phyloP scores from a whole-genome alignment of 1,140 invertebrate species.

The Tribolium madens region DNA sequence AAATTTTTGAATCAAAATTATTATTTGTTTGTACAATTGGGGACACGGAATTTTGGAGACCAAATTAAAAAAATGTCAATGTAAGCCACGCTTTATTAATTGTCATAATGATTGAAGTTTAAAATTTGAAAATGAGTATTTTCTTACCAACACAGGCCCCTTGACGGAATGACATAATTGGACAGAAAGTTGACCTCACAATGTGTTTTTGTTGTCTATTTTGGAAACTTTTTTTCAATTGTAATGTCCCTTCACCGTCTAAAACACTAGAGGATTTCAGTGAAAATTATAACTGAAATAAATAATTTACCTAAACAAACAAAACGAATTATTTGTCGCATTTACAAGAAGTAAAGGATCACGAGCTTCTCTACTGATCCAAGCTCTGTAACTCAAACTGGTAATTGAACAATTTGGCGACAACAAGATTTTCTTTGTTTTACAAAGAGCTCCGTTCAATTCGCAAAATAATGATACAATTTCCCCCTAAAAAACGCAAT shows the following conservation, averaged over 20 bases:
- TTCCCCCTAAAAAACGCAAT: slow-evolving; percentile 69
- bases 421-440: slow-evolving; percentile 75
- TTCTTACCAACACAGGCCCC: slow-evolving; percentile 82
- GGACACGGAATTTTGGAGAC: too few relatives aligned
- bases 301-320: slow-evolving; percentile 66
- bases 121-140: too few relatives aligned
- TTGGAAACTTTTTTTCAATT: slow-evolving; percentile 75
- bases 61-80: too few relatives aligned
- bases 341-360: slow-evolving; percentile 85
- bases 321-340: slow-evolving; percentile 80
- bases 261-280: slow-evolving; percentile 68
- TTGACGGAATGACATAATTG: slow-evolving; percentile 84
- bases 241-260: slow-evolving; percentile 75
- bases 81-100: too few relatives aligned
- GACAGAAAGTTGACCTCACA: slow-evolving; percentile 86
- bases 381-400: slow-evolving; percentile 83
- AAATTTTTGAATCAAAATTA: too few relatives aligned
- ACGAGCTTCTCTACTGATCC: slow-evolving; percentile 81
- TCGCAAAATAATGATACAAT: slow-evolving; percentile 81
- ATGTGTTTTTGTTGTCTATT: slow-evolving; percentile 73
- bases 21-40: too few relatives aligned
- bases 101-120: too few relatives aligned
- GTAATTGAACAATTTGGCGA: slow-evolving; percentile 75
- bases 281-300: neutral
- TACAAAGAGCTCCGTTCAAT: slow-evolving; percentile 78